Evolutionary conservation across 1,140 invertebrate species (phyloP).

Genomic region (Anadara kagoshimensis): DNA sequence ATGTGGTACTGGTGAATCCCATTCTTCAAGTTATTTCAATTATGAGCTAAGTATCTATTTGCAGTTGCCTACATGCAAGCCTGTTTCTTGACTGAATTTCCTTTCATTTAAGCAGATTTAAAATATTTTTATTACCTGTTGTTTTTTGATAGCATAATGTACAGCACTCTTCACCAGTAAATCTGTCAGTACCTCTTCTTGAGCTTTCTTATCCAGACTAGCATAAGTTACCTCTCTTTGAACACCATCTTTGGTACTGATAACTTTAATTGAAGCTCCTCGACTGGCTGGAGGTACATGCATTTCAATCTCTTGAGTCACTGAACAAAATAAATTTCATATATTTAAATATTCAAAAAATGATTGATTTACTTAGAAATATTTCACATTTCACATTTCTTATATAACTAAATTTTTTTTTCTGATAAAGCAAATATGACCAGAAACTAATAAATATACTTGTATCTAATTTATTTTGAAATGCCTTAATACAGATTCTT

Average conservation of each 20-base stretch:
- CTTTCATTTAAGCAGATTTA: no score
- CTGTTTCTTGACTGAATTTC: no score
- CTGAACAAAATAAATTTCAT: slow-evolving; percentile 4
- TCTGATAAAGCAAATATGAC: no score
- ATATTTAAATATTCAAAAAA: no score
- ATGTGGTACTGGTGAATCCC: no score
- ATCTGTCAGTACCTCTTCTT: slow-evolving; percentile 71
- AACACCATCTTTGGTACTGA: slow-evolving; percentile 54
- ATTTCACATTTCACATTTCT: not conserved
- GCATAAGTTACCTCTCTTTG: slow-evolving; percentile 65
- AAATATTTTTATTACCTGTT: no score
- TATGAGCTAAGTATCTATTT: no score
- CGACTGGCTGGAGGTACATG: slow-evolving; percentile 30
- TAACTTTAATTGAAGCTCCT: slow-evolving; percentile 48
- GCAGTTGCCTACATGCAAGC: no score
- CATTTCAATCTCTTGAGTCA: slow-evolving; percentile 32
- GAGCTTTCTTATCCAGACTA: slow-evolving; percentile 60
- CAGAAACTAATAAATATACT: not conserved
- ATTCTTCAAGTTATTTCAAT: no score
- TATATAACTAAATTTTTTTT: not conserved
- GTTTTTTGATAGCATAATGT: slow-evolving; percentile 70
- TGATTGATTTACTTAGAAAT: no score
- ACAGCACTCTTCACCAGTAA: slow-evolving; percentile 73
- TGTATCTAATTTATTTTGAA: no score
- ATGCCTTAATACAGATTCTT: no score